A percentile compares a stretch with the other conserved stretches of the same genome.
These are phyloP conservation scores for Alentia gelatinosa DNA, from an alignment of 2,888 invertebrate genomes.

Conservation along the genomic window DNA sequence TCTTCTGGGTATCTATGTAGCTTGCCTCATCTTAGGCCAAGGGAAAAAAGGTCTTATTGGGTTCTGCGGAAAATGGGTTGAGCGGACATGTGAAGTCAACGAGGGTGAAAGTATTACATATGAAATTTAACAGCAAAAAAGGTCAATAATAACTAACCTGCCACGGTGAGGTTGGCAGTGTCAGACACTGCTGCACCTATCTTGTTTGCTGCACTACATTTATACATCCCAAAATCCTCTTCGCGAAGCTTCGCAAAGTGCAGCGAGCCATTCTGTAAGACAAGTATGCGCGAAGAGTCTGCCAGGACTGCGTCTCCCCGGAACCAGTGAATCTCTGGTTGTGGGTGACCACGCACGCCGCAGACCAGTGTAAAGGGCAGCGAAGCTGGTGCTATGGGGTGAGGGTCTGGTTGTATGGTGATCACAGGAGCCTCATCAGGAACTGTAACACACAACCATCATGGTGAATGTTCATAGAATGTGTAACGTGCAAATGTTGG, in stretches of 20 bases:
- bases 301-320: constrained; percentile 63
- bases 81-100: too few relatives aligned
- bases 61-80: too few relatives aligned
- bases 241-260: constrained; percentile 62
- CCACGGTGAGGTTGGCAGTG: constrained; percentile 67
- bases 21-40: too few relatives aligned
- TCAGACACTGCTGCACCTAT: constrained; percentile 67
- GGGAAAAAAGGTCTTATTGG: too few relatives aligned
- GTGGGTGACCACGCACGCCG: constrained; percentile 70
- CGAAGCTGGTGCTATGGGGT: constrained; percentile 64
- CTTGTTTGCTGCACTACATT: constrained; percentile 70
- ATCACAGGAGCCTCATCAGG: background rate
- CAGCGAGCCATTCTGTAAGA: constrained; percentile 69
- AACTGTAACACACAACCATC: too few relatives aligned
- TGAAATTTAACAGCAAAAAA: constrained; percentile 24
- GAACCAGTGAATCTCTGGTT: constrained; percentile 70
- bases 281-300: constrained; percentile 48
- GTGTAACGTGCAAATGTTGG: too few relatives aligned
- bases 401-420: background rate
- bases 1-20: too few relatives aligned
- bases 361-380: constrained; percentile 69
- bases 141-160: constrained; percentile 67
- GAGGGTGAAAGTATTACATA: background rate
- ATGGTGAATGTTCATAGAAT: too few relatives aligned
- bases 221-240: constrained; percentile 69